These are phyloP conservation scores for Sander vitreus DNA, from an alignment of 2,113 vertebrate genomes.

Conservation along the genomic window DNA sequence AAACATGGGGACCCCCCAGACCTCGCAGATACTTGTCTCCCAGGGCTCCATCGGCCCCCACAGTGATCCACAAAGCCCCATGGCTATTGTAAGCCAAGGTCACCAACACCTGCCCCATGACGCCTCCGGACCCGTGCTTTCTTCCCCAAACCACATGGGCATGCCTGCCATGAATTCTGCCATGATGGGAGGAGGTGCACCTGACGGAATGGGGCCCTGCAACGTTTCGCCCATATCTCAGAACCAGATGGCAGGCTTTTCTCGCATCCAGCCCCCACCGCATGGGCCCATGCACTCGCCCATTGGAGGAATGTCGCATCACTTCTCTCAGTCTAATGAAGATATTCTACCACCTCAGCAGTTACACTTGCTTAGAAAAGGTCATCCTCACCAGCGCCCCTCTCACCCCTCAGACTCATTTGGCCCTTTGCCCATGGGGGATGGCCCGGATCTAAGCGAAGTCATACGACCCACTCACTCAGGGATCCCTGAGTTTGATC, in stretches of 20 bases:
- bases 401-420: conserved; percentile 82
- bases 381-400: conserved; percentile 81
- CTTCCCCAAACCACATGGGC: conserved; percentile 91
- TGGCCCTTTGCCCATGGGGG: conserved; percentile 87
- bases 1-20: conserved; percentile 85
- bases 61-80: conserved; percentile 91
- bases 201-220: conserved; percentile 88
- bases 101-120: conserved; percentile 93
- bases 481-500: conserved; percentile 96
- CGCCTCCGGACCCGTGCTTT: conserved; percentile 87
- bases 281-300: conserved; percentile 85
- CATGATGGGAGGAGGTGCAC: conserved; percentile 85
- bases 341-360: conserved; percentile 88
- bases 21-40: conserved; percentile 88
- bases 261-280: conserved; percentile 85
- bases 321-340: conserved; percentile 88
- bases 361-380: conserved; percentile 90
- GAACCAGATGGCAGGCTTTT: conserved; percentile 84
- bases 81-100: conserved; percentile 90
- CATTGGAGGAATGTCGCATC: conserved; percentile 80
- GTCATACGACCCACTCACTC: conserved; percentile 94
- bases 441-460: conserved; percentile 94
- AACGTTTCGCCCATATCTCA: conserved; percentile 90
- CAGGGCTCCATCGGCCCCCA: conserved; percentile 88
- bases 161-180: conserved; percentile 90